phyloP scores from a whole-genome alignment of 2,888 invertebrate genomes.

The Monopis laevigella region DNA sequence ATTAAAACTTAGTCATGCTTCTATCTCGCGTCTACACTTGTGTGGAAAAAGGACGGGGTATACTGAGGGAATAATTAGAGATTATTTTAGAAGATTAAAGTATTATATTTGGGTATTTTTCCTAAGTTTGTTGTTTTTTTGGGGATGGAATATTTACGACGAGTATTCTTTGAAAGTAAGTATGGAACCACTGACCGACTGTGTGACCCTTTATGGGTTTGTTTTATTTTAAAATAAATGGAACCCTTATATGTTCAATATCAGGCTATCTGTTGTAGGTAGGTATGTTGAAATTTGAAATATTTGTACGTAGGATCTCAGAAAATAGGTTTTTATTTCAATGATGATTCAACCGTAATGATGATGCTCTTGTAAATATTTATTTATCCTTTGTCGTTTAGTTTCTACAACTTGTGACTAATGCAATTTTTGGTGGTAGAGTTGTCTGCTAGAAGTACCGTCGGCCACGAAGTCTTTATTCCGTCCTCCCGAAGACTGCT shows the following conservation, averaged over 20 bases:
- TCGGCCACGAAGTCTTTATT: slow-evolving; percentile 55
- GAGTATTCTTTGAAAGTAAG: slow-evolving; percentile 26
- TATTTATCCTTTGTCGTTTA: too few species aligned
- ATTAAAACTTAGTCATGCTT: slow-evolving; percentile 33
- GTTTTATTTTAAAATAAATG: too few species aligned
- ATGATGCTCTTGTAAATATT: too few species aligned
- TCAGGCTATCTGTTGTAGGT: too few species aligned
- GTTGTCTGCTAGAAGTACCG: slow-evolving; percentile 38
- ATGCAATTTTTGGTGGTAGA: too few species aligned
- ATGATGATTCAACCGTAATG: slow-evolving; percentile 14
- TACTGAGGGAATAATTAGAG: slow-evolving; percentile 1
- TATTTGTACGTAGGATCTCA: too few species aligned
- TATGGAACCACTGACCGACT: too few species aligned
- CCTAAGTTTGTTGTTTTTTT: slow-evolving; percentile 19
- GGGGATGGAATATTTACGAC: slow-evolving; percentile 27
- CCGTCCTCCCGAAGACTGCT: slow-evolving; percentile 83
- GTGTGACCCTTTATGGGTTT: too few species aligned
- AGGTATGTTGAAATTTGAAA: too few species aligned
- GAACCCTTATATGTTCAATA: too few species aligned
- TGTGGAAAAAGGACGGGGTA: slow-evolving; percentile 14
- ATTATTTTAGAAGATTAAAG: neutral
- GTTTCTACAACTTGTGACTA: too few species aligned
- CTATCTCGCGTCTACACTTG: slow-evolving; percentile 31
- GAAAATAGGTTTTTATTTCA: too few species aligned
- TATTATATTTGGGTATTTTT: slow-evolving; percentile 16